phyloP scores from a whole-genome alignment of 1,140 invertebrate species.

The Drosophila melanogaster region DNA sequence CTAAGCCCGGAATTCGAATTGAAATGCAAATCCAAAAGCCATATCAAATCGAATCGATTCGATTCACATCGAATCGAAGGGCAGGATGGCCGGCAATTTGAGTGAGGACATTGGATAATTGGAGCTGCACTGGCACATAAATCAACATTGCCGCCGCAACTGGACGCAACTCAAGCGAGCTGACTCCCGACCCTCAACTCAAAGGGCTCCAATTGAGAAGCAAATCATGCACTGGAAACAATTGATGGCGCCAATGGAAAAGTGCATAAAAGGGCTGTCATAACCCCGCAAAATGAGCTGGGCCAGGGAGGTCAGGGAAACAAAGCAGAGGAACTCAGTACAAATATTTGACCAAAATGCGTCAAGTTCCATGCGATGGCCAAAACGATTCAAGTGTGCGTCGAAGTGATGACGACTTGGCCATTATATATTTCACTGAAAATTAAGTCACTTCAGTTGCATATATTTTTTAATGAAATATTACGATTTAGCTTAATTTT shows the following conservation, averaged over 20 bases:
- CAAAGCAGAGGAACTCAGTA: conserved; percentile 40
- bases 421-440: no score
- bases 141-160: conserved; percentile 59
- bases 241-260: conserved; percentile 55
- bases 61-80: conserved; percentile 30
- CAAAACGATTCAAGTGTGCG: conserved; percentile 30
- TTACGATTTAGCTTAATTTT: not conserved
- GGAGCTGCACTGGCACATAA: conserved; percentile 66
- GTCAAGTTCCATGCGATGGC: conserved; percentile 53
- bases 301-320: not conserved
- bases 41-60: conserved; percentile 42
- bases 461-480: not conserved
- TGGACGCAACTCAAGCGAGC: conserved; percentile 10
- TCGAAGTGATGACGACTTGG: conserved; percentile 15
- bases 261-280: conserved; percentile 56
- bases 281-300: not conserved
- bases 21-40: conserved; percentile 44
- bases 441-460: no score
- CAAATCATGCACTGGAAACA: conserved; percentile 70
- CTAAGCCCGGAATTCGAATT: conserved; percentile 25
- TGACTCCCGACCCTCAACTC: conserved; percentile 21
- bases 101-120: conserved; percentile 58
- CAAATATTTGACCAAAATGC: conserved; percentile 79
- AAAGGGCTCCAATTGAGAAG: conserved; percentile 42
- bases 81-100: conserved; percentile 4